A percentile compares a stretch with the other conserved stretches of the same genome.
These are phyloP conservation scores for Hydraecia micacea DNA, from an alignment of 2,888 invertebrate genomes.

Conservation along the genomic window DNA sequence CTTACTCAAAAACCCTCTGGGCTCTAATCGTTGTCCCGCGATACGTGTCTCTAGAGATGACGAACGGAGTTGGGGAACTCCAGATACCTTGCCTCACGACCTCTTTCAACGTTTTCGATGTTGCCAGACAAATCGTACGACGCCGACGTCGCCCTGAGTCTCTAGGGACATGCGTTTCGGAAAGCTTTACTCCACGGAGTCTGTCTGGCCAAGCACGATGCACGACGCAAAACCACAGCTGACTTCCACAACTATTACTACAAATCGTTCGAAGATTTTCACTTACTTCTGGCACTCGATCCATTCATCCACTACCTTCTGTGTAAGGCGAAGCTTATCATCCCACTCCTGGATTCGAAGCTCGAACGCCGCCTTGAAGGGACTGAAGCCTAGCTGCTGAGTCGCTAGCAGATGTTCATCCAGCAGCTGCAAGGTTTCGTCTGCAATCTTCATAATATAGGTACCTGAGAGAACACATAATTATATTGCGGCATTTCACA, in stretches of 20 bases:
- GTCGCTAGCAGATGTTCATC: constrained; percentile 94
- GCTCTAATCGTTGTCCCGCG: too few species aligned
- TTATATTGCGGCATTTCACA: background rate
- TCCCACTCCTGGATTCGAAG: constrained; percentile 94
- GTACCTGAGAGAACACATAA: constrained; percentile 87
- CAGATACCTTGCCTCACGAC: too few species aligned
- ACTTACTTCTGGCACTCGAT: constrained; percentile 93
- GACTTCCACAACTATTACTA: background rate
- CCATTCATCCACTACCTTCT: constrained; percentile 92
- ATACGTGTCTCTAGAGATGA: too few species aligned
- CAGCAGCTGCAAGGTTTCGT: constrained; percentile 93
- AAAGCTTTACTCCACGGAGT: too few species aligned
- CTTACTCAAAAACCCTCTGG: too few species aligned
- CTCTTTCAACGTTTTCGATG: too few species aligned
- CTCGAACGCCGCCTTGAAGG: constrained; percentile 94
- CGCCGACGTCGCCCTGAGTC: too few species aligned
- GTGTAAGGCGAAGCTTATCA: constrained; percentile 91
- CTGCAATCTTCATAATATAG: constrained; percentile 93
- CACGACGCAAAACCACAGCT: too few species aligned
- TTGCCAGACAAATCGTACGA: too few species aligned
- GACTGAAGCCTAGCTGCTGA: constrained; percentile 94
- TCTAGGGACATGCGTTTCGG: too few species aligned
- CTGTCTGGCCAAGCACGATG: too few species aligned
- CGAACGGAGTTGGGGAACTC: too few species aligned
- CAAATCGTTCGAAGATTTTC: background rate